A percentile compares a stretch with the other conserved stretches of the same genome.
These are phyloP conservation scores for Sebastes wilsoni DNA, from an alignment of 2,797 vertebrate species.

Conservation along the genomic window DNA sequence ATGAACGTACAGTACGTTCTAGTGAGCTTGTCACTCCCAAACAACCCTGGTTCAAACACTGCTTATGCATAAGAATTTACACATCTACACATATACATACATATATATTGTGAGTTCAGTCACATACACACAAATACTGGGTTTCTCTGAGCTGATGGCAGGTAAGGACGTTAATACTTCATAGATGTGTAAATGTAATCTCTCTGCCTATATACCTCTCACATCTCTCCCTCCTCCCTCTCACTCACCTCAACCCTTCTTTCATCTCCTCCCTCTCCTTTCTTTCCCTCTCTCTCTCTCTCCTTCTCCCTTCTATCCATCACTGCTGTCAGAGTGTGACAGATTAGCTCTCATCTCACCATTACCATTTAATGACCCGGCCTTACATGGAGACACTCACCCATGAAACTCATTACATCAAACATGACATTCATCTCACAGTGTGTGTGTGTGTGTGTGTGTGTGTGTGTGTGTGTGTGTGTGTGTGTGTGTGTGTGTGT, in stretches of 20 bases:
- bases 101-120: not conserved
- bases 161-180: not conserved
- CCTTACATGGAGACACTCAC: constrained; percentile 55
- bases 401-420: constrained; percentile 66
- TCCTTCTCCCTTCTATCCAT: not conserved
- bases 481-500: not conserved
- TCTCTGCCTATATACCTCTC: not conserved
- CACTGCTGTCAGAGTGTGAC: constrained; percentile 25
- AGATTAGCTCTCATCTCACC: constrained; percentile 54
- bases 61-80: not conserved
- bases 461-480: not conserved
- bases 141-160: not conserved
- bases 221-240: not conserved
- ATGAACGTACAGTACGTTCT: too few relatives aligned
- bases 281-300: not conserved
- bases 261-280: not conserved
- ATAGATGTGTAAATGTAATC: not conserved
- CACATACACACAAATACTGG: not conserved
- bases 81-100: not conserved
- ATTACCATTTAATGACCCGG: constrained; percentile 55
- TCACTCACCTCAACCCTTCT: not conserved
- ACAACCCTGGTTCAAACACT: not conserved
- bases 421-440: constrained; percentile 45
- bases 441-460: constrained; percentile 5
- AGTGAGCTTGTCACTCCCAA: not conserved